Percentiles rank a stretch among this genome's conserved stretches.
Evolutionary conservation across 1,140 invertebrate species (phyloP).

Genomic region (Drosophila subobscura): DNA sequence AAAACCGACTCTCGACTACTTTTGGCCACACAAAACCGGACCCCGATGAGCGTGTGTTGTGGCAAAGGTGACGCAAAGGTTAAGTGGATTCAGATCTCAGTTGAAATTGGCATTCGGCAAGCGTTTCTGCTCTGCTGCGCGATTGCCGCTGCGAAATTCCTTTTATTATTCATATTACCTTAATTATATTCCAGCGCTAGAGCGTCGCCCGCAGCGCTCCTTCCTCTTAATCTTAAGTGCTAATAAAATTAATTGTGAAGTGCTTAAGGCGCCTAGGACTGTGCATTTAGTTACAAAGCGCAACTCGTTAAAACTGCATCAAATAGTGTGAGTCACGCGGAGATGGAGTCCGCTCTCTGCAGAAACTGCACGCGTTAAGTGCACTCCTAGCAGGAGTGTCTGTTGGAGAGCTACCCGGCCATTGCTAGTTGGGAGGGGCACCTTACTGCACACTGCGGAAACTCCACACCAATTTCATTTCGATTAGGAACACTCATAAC

Average conservation of each 20-base stretch:
- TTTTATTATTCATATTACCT: conserved; percentile 73
- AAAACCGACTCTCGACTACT: conserved; percentile 38
- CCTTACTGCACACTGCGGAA: too few relatives aligned
- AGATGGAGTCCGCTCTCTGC: conserved; percentile 14
- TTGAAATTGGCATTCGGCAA: conserved; percentile 51
- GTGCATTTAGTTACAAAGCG: conserved; percentile 73
- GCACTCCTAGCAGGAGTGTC: not conserved
- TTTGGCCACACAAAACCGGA: conserved; percentile 8
- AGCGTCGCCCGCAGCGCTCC: conserved; percentile 59
- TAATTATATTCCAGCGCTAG: conserved; percentile 52
- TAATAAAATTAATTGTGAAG: conserved; percentile 75
- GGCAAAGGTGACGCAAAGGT: conserved; percentile 57
- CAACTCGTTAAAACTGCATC: conserved; percentile 59
- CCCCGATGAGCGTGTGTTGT: conserved; percentile 10
- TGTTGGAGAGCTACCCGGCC: too few relatives aligned
- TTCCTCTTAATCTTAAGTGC: conserved; percentile 70
- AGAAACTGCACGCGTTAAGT: conserved; percentile 23
- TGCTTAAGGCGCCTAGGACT: conserved; percentile 58
- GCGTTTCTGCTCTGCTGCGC: conserved; percentile 58
- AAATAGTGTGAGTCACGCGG: conserved; percentile 51
- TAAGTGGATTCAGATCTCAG: conserved; percentile 51
- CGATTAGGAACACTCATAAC: too few relatives aligned
- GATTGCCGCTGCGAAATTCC: conserved; percentile 46
- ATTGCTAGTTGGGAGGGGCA: too few relatives aligned
- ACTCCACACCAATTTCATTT: too few relatives aligned